phyloP scores from a whole-genome alignment of 2,888 invertebrate species.

The Syritta pipiens region DNA sequence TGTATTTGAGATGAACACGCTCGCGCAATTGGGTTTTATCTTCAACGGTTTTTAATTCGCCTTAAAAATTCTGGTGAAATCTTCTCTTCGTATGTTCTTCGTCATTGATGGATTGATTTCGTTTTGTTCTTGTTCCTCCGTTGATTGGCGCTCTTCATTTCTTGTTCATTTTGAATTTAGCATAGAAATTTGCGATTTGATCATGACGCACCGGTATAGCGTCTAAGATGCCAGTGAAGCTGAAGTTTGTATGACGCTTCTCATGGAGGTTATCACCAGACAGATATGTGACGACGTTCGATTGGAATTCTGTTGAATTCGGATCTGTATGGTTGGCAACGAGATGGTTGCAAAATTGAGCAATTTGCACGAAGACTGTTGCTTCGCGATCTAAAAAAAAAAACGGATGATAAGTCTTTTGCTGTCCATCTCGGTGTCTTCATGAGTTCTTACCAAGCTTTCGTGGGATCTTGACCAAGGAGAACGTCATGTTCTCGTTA shows the following conservation, averaged over 20 bases:
- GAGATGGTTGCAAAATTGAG: conserved; percentile 79
- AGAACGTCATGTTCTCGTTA: conserved; percentile 87
- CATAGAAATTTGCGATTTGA: conserved; percentile 89
- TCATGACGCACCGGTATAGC: conserved; percentile 90
- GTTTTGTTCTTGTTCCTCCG: conserved; percentile 67
- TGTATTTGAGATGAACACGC: conserved; percentile 62
- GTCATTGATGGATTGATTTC: conserved; percentile 68
- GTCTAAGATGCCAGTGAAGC: conserved; percentile 88
- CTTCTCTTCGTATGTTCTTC: conserved; percentile 65
- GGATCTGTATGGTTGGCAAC: conserved; percentile 81
- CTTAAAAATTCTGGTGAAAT: conserved; percentile 67
- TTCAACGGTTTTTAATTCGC: conserved; percentile 68
- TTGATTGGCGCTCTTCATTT: conserved; percentile 74
- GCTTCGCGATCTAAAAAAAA: conserved; percentile 77
- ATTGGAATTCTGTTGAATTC: conserved; percentile 76
- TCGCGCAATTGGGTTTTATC: conserved; percentile 61
- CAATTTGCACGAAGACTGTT: conserved; percentile 78
- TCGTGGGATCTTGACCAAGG: conserved; percentile 87
- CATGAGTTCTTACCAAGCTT: conserved; percentile 88
- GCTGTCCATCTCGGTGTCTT: background rate
- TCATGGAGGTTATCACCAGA: conserved; percentile 82
- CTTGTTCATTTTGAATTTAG: conserved; percentile 88
- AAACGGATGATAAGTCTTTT: background rate
- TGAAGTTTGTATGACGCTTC: conserved; percentile 81
- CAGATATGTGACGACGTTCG: conserved; percentile 87